Conservation (phyloP, 2,113 vertebrate genomes). For the human (Homo sapiens) region GRCh38 chr1:165547001-165547500, state of each 20-base stretch:
- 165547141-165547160: neutral
- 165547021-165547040: neutral
- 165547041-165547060: neutral
- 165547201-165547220: slow-evolving; percentile 8
- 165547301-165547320: neutral
- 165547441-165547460: neutral
- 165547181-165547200: neutral
- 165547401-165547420: neutral
- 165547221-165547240: neutral
- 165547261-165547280: neutral
- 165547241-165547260: neutral
- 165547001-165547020: neutral
- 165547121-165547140: neutral
- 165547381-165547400: too few species aligned
- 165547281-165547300: neutral
- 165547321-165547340: neutral
- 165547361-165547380: neutral
- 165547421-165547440: neutral
- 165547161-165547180: neutral
- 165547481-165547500: neutral
- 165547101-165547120: neutral
- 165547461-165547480: neutral
- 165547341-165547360: neutral
- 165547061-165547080: neutral
- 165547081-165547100: neutral